Evolutionary conservation across 2,113 vertebrate species (phyloP), one percentile per base, ranked within the genome.

Genomic region (Oryzias melastigma): DNA sequence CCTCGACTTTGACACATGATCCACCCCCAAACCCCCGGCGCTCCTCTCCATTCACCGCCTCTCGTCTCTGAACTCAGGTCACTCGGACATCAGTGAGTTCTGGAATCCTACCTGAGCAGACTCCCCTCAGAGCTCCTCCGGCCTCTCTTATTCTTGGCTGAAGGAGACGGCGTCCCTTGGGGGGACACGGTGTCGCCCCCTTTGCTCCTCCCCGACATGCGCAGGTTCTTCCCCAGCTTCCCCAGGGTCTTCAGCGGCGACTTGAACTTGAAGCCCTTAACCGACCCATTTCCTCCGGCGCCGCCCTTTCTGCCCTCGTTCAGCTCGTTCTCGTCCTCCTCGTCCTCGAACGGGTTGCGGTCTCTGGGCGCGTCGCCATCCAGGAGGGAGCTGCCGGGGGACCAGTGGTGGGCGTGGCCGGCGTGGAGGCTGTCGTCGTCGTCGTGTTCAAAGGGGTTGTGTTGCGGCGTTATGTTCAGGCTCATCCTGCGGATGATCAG

Each of bases 111-210:
- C 89, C 92, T 85, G 50, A 92, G 70, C 49, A 95, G 65, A 68
- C 94, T 93, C 15, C 95, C 95, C 14, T 96, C 95, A 0, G 95
- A 97, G 75, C 92, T 94, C 86, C 41, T 80, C 49, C 81, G 65
- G 14, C 90, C 87, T 13, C 91, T 91, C 81, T 90, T 91, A 83
- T 85, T 92, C 72, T 88, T 90, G 65, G 70, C 69, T 50, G 69
- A 52, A 0, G 85, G 83, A 0, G 85, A 87, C 1, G 93, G 91
- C 0, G 92, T 89, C 1, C 84, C 82, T 62, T 90, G 90, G 0
- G 91, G 88, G 0, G 91, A 87, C 0, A 88, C 85, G 0, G 91
- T 87, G 0, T 65, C 73, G 0, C 66, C 77, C 3, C 87, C 90
- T 22, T 92, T 91, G 68, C 88, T 78, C 0, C 82, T 56, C 13